Evolutionary conservation across 2,888 invertebrate genomes (phyloP).

Genomic region (Conops quadrifasciatus): DNA sequence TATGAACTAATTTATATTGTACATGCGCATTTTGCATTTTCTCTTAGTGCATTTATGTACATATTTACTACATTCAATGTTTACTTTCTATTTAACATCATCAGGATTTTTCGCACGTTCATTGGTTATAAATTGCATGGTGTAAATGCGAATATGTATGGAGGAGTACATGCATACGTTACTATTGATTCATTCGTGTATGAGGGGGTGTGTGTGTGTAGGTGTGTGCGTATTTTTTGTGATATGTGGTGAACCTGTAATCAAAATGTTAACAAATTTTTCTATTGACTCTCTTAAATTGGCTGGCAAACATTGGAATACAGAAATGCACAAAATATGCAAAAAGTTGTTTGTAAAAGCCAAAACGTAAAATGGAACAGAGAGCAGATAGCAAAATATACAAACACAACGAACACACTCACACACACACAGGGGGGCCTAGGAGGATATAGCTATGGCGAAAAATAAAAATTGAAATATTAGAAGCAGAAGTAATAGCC

Average conservation of each 20-base stretch:
- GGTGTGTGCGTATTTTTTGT: conserved; percentile 26
- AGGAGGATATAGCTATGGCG: too few relatives aligned
- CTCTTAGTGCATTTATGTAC: conserved; percentile 1
- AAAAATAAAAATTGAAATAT: too few relatives aligned
- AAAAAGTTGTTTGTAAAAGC: too few relatives aligned
- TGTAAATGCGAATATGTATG: conserved; percentile 17
- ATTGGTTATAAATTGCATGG: conserved; percentile 31
- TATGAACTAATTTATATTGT: too few relatives aligned
- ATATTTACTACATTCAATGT: too few relatives aligned
- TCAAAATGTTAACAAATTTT: conserved; percentile 51
- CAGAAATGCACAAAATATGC: not conserved
- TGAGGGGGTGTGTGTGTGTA: not conserved
- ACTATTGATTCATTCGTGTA: not conserved
- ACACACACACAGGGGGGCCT: too few relatives aligned
- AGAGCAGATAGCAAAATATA: too few relatives aligned
- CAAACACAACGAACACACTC: too few relatives aligned
- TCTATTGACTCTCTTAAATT: conserved; percentile 54
- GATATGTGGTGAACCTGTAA: conserved; percentile 46
- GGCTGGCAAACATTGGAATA: conserved; percentile 48
- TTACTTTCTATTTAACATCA: conserved; percentile 9
- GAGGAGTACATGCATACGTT: not conserved
- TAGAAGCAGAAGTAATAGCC: too few relatives aligned
- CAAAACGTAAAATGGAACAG: too few relatives aligned
- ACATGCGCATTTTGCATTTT: not conserved
- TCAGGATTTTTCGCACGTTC: conserved; percentile 33